A percentile compares a stretch with the other conserved stretches of the same genome.
Evolutionary conservation across 2,888 invertebrate genomes (phyloP).

Genomic region (Gortyna flavago): DNA sequence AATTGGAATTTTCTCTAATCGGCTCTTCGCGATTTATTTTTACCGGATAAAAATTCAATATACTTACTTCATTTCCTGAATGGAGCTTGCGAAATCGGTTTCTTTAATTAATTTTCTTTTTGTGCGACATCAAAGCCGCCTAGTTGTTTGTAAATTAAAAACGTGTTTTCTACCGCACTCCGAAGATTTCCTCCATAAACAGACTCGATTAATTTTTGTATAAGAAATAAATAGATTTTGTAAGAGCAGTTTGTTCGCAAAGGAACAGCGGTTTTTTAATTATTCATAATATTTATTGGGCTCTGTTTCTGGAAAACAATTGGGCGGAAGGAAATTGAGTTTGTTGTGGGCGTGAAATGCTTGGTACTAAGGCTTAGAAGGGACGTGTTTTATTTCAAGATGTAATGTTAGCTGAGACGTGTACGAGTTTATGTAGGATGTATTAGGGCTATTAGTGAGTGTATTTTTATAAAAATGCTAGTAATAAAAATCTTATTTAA

Average conservation of each 20-base stretch:
- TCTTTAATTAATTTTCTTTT: constrained; percentile 70
- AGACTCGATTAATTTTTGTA: constrained; percentile 65
- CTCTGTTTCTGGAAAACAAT: constrained; percentile 49
- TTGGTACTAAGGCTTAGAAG: constrained; percentile 18
- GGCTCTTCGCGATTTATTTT: constrained; percentile 70
- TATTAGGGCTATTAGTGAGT: constrained; percentile 9
- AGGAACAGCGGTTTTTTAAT: constrained; percentile 54
- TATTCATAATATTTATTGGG: constrained; percentile 65
- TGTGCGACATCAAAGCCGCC: constrained; percentile 63
- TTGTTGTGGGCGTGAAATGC: constrained; percentile 40
- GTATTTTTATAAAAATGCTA: neutral
- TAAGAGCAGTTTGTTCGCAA: constrained; percentile 44
- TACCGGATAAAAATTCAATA: constrained; percentile 70
- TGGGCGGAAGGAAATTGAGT: constrained; percentile 58
- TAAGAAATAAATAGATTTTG: constrained; percentile 60
- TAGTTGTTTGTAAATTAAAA: constrained; percentile 75
- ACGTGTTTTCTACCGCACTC: constrained; percentile 70
- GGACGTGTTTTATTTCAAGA: constrained; percentile 28
- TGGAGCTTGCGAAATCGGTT: constrained; percentile 57
- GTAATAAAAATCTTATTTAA: neutral
- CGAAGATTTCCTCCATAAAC: constrained; percentile 69
- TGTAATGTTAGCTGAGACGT: constrained; percentile 9
- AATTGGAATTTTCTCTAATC: constrained; percentile 69
- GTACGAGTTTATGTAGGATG: neutral
- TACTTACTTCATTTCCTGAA: constrained; percentile 69